Evolutionary conservation across 1,140 invertebrate genomes (phyloP).

Genomic region (Coelopa frigida): DNA sequence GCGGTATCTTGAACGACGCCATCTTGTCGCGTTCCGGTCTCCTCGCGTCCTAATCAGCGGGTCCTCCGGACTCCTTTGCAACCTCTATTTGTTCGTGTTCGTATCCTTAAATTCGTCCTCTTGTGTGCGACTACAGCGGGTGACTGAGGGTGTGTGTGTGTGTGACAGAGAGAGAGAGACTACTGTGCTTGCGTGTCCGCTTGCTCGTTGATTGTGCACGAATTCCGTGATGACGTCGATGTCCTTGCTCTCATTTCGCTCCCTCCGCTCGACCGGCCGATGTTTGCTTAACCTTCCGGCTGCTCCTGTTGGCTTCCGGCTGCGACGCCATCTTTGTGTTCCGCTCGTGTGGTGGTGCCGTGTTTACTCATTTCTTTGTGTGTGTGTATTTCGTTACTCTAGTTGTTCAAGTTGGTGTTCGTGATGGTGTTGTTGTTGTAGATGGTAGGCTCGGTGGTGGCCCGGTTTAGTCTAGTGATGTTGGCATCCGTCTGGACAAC

Average conservation of each 20-base stretch:
- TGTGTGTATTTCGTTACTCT: background rate
- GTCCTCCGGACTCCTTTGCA: too few relatives aligned
- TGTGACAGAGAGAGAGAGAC: too few relatives aligned
- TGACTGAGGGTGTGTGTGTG: too few relatives aligned
- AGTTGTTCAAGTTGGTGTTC: background rate
- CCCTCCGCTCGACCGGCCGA: too few relatives aligned
- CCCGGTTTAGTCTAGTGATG: slow-evolving; percentile 20
- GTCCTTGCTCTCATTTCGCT: too few relatives aligned
- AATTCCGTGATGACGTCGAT: too few relatives aligned
- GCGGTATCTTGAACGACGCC: slow-evolving; percentile 61
- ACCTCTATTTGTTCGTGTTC: background rate
- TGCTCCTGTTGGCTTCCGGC: background rate
- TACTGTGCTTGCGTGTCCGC: background rate
- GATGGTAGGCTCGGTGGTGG: slow-evolving; percentile 12
- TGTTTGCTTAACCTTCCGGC: background rate
- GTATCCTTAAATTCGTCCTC: background rate
- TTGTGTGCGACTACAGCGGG: too few relatives aligned
- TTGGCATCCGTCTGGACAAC: slow-evolving; percentile 42
- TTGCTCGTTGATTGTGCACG: too few relatives aligned
- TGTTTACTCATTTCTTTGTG: background rate
- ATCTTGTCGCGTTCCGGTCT: slow-evolving; percentile 19
- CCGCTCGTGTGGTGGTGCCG: background rate
- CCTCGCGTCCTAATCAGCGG: too few relatives aligned
- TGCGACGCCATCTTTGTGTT: background rate
- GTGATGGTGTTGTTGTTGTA: slow-evolving; percentile 8